Evolutionary conservation across 2,888 invertebrate genomes (phyloP).

Genomic region (Synanthedon formicaeformis): DNA sequence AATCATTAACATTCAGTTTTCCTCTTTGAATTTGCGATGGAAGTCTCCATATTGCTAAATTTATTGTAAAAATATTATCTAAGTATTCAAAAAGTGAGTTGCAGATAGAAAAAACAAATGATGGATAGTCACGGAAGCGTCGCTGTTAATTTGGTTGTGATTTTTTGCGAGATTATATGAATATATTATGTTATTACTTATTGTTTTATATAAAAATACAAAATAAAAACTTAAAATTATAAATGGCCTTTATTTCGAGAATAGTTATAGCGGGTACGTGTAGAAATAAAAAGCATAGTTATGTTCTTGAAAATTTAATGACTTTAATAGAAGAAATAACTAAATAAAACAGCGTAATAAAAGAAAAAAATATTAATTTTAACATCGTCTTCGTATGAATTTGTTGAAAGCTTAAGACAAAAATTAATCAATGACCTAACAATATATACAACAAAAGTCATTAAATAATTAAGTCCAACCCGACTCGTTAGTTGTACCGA

Average conservation of each 20-base stretch:
- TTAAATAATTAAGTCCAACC: slow-evolving; percentile 68
- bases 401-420: slow-evolving; percentile 59
- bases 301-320: slow-evolving; percentile 70
- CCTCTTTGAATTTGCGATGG: too few relatives aligned
- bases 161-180: background rate
- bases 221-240: too few relatives aligned
- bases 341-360: slow-evolving; percentile 70
- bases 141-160: background rate
- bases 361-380: slow-evolving; percentile 61
- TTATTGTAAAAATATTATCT: too few relatives aligned
- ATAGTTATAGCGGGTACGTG: too few relatives aligned
- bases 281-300: slow-evolving; percentile 26
- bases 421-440: slow-evolving; percentile 72
- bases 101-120: too few relatives aligned
- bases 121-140: too few relatives aligned
- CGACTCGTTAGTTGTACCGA: slow-evolving; percentile 47
- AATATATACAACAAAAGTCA: slow-evolving; percentile 72
- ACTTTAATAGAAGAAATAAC: slow-evolving; percentile 71
- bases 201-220: too few relatives aligned
- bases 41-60: too few relatives aligned
- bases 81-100: too few relatives aligned
- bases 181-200: too few relatives aligned
- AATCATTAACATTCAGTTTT: too few relatives aligned
- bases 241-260: too few relatives aligned
- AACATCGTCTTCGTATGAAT: slow-evolving; percentile 62